phyloP scores from a whole-genome alignment of 23 tunicate species.

The Trididemnum miniatum region DNA sequence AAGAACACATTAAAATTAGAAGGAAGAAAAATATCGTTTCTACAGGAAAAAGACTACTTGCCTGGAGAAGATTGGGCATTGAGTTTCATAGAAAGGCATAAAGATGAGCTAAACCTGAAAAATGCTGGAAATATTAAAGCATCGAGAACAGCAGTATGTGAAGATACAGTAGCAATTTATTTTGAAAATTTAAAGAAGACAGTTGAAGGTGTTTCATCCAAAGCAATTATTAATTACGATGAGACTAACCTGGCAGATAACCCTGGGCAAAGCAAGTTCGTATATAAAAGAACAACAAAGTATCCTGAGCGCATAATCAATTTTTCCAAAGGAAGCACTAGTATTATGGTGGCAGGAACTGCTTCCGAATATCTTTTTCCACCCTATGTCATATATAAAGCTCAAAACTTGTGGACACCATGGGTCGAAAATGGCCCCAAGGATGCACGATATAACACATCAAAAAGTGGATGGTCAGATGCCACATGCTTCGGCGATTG shows the following conservation, averaged over 20 bases:
- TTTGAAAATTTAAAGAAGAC: neutral
- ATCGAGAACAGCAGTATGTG: neutral
- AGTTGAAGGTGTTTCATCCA: constrained; percentile 3
- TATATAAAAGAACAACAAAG: neutral
- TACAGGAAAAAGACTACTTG: neutral
- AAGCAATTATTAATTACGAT: constrained; percentile 1
- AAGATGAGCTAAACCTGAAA: neutral
- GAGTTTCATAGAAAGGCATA: neutral
- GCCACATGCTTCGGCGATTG: neutral
- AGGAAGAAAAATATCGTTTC: neutral
- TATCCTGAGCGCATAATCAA: constrained; percentile 25
- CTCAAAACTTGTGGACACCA: constrained; percentile 5
- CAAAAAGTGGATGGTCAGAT: constrained; percentile 24
- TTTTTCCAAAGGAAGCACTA: neutral
- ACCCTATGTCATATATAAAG: constrained; percentile 3
- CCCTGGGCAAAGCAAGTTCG: constrained; percentile 2
- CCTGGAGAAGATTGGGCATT: constrained; percentile 17
- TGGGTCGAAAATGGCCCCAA: constrained; percentile 12
- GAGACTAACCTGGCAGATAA: constrained; percentile 7
- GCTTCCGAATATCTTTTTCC: constrained; percentile 4
- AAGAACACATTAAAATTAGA: too few relatives aligned
- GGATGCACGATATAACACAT: neutral
- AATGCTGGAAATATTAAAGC: neutral
- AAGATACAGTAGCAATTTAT: neutral
- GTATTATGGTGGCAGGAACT: constrained; percentile 17